Base-by-base conservation (phyloP, 2,797 vertebrate species). In the Ptychobarbus kaznakovi region DNA sequence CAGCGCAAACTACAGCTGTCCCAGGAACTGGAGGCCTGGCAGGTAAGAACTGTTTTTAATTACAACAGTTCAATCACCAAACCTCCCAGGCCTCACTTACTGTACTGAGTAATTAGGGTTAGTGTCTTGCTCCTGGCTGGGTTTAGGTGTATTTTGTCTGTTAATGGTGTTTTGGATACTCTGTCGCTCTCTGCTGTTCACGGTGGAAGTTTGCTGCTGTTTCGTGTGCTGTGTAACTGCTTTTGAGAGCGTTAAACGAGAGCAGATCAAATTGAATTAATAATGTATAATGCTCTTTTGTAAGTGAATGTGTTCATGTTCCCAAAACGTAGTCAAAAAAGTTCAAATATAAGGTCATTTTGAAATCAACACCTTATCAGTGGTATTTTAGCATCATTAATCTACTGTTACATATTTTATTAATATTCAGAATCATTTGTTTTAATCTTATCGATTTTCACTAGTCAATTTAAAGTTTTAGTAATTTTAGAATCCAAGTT, bases 1-100 rank as follows among this genome's bases (percentile, higher is more conserved):
- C 95, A 96, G 82, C 95, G 96, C 40, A 97, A 97, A 91, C 94
- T 97, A 89, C 95, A 95, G 88, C 94, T 97, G 87, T 95, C 93
- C 6, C 96, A 97, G 93, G 97, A 97, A 81, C 94, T 96, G 90
- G 96, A 97, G 88, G 96, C 96, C 89, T 97, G 97, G 97, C 96
- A 97, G 96, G 97, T 97, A 81, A 73, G 90, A 10, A 22, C 20
- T 38, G 10, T 28, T n/a, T 51, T 1, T 42, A 20, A 70, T 42
- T 7, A 12, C 11, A 42, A 70, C 2, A n/a, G 38, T 13, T n/a
- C 1, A 8, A 3, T 25, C 8, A 28, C 7, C 32, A 53, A 51
- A 68, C 28, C 2, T 22, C 32, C 12, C 28, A 51, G 16, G 63
- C n/a, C 78, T 70, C 35, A 32, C 25, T 15, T 35, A 42, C 6